Evolutionary conservation across 2,113 vertebrate genomes (phyloP).

Genomic region (Mobula hypostoma): DNA sequence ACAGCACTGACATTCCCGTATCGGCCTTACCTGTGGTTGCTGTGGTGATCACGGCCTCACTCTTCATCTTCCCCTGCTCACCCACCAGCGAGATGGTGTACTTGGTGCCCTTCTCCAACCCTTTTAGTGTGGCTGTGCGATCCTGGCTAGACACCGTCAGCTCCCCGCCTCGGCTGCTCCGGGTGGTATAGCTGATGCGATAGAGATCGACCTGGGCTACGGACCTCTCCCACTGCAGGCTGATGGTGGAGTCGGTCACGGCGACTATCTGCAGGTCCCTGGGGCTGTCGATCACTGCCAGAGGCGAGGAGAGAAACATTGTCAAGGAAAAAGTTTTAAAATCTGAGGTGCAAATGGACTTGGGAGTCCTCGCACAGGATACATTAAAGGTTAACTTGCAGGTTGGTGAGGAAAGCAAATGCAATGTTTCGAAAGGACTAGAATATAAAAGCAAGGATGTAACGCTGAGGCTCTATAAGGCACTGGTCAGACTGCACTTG

Average conservation of each 20-base stretch:
- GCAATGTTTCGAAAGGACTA: no score
- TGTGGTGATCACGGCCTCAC: constrained; percentile 49
- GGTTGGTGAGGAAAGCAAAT: no score
- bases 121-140: constrained; percentile 52
- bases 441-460: no score
- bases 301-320: neutral
- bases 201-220: constrained; percentile 59
- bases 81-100: constrained; percentile 58
- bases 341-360: no score
- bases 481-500: no score
- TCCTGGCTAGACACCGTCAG: constrained; percentile 47
- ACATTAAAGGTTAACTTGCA: no score
- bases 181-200: constrained; percentile 46
- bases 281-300: constrained; percentile 15
- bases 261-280: constrained; percentile 39
- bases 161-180: constrained; percentile 40
- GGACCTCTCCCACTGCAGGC: constrained; percentile 61
- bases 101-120: constrained; percentile 52
- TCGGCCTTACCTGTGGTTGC: constrained; percentile 58
- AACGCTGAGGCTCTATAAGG: no score
- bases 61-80: constrained; percentile 50
- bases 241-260: constrained; percentile 50
- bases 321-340: no score
- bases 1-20: neutral
- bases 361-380: no score